Base-by-base conservation (phyloP, 2,888 invertebrate genomes). In the Lamellibrachia satsuma region DNA sequence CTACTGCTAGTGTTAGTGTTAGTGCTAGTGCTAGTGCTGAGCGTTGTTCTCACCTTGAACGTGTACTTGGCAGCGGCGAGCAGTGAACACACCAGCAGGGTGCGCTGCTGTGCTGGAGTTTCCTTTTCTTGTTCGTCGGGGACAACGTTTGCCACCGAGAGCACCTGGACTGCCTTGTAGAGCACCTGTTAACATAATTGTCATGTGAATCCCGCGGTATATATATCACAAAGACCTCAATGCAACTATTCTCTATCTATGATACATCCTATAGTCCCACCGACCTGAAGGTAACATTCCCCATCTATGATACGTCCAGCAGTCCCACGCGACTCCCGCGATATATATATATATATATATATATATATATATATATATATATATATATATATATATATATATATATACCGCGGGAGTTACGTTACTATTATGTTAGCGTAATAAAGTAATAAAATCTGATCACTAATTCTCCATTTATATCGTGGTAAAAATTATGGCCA, bases 31-130 rank as follows among this genome's bases (percentile, higher is more conserved):
- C 39, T 39, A 39, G 39, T 39, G 27, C 52, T 91, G 6, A 27
- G 39, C 15, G 91, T 91, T 52, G 52, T 52, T 27, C 91, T 55
- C 15, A 91, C 91, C 91, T 52, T 91, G 52, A 98, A 97, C 94
- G 98, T 98, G 96, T 98, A 98, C 93, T 97, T 97, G 0, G 98
- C 98, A 0, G 98, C 98, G 0, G 98, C 98, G 94, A 98, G 97
- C 3, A 98, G 96, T 57, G 96, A 96, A 93, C 96, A 96, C 7
- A 97, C 95, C 95, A 96, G 95, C 92, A 91, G 57, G 52, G 57
- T 51, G 4, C 9, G 39, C 27, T 39, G 15, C 27, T 8, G 52
- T 91, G 92, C 60, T 52, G 55, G 90, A 39, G 51, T 90, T 27
- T 90, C 27, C 15, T 22, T 92, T 7, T n/a, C 75, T 75, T 75